phyloP scores from a whole-genome alignment of 2,797 vertebrate genomes.

The Malacoraja senta region DNA sequence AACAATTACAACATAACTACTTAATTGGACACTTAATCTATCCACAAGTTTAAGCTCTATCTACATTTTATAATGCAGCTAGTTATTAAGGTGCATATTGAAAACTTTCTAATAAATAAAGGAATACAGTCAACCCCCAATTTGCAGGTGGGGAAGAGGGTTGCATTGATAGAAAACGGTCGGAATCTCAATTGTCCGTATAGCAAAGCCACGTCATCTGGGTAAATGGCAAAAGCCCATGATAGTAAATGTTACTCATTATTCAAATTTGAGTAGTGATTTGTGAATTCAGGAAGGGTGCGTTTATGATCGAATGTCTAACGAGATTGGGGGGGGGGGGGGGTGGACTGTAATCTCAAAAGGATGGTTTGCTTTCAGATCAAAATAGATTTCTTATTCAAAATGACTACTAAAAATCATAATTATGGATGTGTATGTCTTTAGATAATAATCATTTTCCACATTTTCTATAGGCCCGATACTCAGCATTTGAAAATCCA shows the following conservation, averaged over 20 bases:
- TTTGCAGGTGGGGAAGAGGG: too few relatives aligned
- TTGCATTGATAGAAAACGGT: too few relatives aligned
- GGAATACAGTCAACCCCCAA: not conserved
- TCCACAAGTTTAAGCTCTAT: not conserved
- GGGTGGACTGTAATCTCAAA: not conserved
- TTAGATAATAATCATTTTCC: slow-evolving; percentile 16
- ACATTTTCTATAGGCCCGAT: slow-evolving; percentile 72
- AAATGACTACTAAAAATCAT: not conserved
- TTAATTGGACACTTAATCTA: not conserved
- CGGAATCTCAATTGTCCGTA: too few relatives aligned
- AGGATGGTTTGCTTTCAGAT: not conserved
- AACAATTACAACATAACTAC: not conserved
- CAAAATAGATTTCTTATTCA: not conserved
- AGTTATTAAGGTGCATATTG: not conserved
- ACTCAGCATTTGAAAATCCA: slow-evolving; percentile 79
- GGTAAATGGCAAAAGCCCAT: too few relatives aligned
- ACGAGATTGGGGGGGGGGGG: too few relatives aligned
- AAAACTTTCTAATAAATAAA: not conserved
- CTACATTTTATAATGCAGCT: not conserved
- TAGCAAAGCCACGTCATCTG: too few relatives aligned
- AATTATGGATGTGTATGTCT: not conserved
- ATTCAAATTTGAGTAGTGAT: too few relatives aligned
- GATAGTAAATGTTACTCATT: too few relatives aligned
- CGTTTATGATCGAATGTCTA: too few relatives aligned
- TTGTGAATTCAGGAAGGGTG: too few relatives aligned